Evolutionary conservation across 2,797 vertebrate genomes (phyloP).

Genomic region (Lepilemur ruficaudatus): DNA sequence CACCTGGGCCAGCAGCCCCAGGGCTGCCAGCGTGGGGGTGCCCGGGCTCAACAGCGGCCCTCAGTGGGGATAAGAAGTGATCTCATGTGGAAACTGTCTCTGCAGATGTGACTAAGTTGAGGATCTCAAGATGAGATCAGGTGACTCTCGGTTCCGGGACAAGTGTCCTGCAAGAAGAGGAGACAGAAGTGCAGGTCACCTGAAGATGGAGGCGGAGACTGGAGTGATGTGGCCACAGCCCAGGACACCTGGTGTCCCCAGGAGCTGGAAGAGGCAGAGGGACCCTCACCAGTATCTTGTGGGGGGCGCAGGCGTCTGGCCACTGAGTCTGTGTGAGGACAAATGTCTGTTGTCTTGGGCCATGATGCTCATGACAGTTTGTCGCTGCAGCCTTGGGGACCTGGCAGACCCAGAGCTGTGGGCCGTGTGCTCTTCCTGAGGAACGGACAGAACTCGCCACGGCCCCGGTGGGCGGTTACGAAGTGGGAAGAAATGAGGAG

Average conservation of each 20-base stretch:
- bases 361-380: accelerated
- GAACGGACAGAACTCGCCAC: accelerated
- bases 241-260: background rate
- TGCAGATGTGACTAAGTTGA: background rate
- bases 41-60: too few relatives aligned
- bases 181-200: accelerated
- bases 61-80: background rate
- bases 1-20: accelerated
- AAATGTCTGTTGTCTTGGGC: accelerated
- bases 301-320: background rate
- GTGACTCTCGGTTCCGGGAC: accelerated
- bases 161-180: background rate
- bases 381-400: accelerated
- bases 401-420: accelerated
- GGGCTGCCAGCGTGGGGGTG: accelerated
- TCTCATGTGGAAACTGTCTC: background rate
- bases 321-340: too few relatives aligned
- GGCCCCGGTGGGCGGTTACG: accelerated
- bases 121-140: background rate
- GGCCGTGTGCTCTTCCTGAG: accelerated
- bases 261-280: background rate
- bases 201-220: accelerated
- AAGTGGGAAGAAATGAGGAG: background rate
- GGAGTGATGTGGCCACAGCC: accelerated
- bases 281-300: accelerated